Evolutionary conservation across 2,888 invertebrate genomes (phyloP).

Genomic region (Chironomus riparius): DNA sequence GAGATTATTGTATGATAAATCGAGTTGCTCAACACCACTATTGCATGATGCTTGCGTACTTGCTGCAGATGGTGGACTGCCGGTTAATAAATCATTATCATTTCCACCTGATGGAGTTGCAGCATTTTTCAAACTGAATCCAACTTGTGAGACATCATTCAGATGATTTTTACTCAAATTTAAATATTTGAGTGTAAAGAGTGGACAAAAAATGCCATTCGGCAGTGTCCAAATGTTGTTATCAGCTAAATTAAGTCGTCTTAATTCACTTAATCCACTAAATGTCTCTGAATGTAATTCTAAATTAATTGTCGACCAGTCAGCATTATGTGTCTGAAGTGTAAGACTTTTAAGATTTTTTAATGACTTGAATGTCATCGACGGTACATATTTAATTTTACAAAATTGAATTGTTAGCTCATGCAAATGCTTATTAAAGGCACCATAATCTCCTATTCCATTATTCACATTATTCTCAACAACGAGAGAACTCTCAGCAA

Average conservation of each 20-base stretch:
- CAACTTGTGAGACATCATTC: conserved; percentile 65
- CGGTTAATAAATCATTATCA: conserved; percentile 30
- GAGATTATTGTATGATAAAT: conserved; percentile 67
- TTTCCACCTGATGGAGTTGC: conserved; percentile 33
- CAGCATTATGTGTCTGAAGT: conserved; percentile 65
- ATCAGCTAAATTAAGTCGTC: conserved; percentile 60
- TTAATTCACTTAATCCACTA: conserved; percentile 56
- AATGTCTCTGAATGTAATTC: conserved; percentile 65
- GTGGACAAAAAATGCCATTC: conserved; percentile 60
- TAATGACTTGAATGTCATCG: conserved; percentile 57
- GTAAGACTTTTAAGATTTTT: conserved; percentile 57
- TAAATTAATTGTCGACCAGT: conserved; percentile 71
- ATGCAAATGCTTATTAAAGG: conserved; percentile 62
- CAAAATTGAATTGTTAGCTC: conserved; percentile 69
- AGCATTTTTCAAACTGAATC: conserved; percentile 60
- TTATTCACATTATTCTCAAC: conserved; percentile 40
- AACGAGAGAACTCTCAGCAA: conserved; percentile 61
- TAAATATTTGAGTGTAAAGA: conserved; percentile 56
- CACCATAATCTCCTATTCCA: conserved; percentile 47
- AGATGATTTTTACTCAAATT: conserved; percentile 70
- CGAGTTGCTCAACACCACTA: conserved; percentile 57
- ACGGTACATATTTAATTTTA: conserved; percentile 65
- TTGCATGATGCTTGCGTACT: conserved; percentile 44
- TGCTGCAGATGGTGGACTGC: conserved; percentile 36
- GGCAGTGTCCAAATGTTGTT: conserved; percentile 72